phyloP scores from a whole-genome alignment of 2,113 vertebrate genomes.

The Anseranas semipalmata region DNA sequence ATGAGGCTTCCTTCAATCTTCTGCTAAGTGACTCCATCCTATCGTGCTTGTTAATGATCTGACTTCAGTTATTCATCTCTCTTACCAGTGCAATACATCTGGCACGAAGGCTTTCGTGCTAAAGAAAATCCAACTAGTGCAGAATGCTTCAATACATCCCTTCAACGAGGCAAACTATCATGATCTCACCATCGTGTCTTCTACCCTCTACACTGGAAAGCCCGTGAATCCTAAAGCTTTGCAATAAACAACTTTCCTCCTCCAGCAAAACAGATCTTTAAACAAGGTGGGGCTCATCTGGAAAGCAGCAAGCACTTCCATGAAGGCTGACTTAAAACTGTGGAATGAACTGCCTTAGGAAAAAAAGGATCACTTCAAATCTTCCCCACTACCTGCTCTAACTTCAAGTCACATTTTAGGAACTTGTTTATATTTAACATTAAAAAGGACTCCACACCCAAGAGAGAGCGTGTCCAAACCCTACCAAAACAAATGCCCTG shows the following conservation, averaged over 20 bases:
- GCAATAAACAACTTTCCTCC: not conserved
- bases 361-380: not conserved
- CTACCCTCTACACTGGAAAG: not conserved
- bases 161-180: not conserved
- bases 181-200: not conserved
- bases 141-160: not conserved
- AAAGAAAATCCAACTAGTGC: not conserved
- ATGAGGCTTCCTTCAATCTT: not conserved
- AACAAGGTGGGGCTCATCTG: not conserved
- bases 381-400: not conserved
- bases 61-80: not conserved
- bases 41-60: not conserved
- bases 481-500: not conserved
- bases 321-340: not conserved
- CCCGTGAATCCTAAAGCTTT: not conserved
- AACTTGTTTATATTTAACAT: not conserved
- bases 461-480: not conserved
- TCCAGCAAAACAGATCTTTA: not conserved
- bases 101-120: not conserved
- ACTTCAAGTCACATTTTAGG: not conserved
- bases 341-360: not conserved
- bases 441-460: not conserved
- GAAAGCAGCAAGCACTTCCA: not conserved
- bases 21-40: not conserved
- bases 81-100: slow-evolving; percentile 5